Conservation (phyloP, 2,113 vertebrate genomes). For the Oncorhynchus keta region DNA sequence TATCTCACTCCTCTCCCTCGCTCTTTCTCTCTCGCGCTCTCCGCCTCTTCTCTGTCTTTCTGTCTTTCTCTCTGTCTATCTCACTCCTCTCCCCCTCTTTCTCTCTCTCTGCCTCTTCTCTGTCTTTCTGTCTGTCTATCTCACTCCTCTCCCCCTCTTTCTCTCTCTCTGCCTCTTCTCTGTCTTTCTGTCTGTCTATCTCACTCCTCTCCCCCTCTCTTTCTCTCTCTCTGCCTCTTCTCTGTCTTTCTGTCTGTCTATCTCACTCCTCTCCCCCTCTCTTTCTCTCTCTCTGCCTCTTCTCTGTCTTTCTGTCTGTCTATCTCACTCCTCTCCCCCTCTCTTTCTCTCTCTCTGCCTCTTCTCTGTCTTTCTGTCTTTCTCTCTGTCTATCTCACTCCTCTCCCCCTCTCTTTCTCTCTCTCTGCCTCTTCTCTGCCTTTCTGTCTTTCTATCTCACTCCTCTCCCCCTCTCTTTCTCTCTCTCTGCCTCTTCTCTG, state of each 20-base stretch:
- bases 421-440: not conserved
- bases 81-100: no score
- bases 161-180: not conserved
- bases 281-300: not conserved
- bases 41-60: not conserved
- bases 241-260: slow-evolving; percentile 11
- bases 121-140: slow-evolving; percentile 11
- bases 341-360: no score
- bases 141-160: not conserved
- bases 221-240: no score
- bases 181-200: not conserved
- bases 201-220: no score
- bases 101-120: no score
- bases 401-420: not conserved
- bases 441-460: not conserved
- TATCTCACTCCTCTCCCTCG: no score
- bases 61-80: not conserved
- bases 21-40: not conserved
- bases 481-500: no score
- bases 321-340: no score
- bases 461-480: not conserved
- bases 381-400: no score
- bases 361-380: no score
- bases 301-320: no score
- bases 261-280: not conserved